Base-by-base conservation (phyloP, 2,888 invertebrate genomes). In the Reticulitermes lucifugus region DNA sequence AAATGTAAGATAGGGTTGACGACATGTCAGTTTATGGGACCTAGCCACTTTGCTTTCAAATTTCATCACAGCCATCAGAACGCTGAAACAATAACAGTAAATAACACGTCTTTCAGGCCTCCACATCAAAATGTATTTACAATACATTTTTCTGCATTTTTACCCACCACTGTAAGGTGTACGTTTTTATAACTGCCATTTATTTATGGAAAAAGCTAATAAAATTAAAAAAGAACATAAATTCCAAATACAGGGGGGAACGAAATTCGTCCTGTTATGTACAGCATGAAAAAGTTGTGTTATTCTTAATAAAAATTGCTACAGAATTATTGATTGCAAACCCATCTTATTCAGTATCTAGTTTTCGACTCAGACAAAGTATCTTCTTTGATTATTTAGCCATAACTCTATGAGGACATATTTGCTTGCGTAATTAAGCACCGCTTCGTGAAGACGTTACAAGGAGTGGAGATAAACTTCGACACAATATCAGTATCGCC, bases 141-240 rank as follows among this genome's bases (percentile, higher is more conserved):
- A 79, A 79, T 79, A 79, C 51, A 29, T 55, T 25, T 51, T 51
- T 29, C 46, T 51, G 51, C 25, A 51, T 65, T 65, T 25, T 65
- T 65, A 65, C n/a, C n/a, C 2, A n/a, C 65, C 25, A 1, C 25
- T 25, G 65, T 2, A 1, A 55, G 14, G 65, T n/a, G 4, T 65
- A 65, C 65, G n/a, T 79, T 79, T 77, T 79, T 55, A 79, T 55
- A 79, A 55, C 77, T 79, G 55, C 46, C 18, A 79, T 79, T 79
- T 7, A 29, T 25, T 79, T 79, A 43, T 18, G 14, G 51, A 25
- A 18, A 43, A 35, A 43, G 51, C n/a, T 79, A 79, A 79, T 51
- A 79, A 79, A 79, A 79, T 51, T 79, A 79, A 79, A 79, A 51
- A 51, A 51, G 25, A 29, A 22, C 25, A 79, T 55, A 79, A 79